Evolutionary conservation across 2,113 vertebrate species (phyloP), one percentile per base, ranked within the genome.

Genomic region (Python bivittatus): DNA sequence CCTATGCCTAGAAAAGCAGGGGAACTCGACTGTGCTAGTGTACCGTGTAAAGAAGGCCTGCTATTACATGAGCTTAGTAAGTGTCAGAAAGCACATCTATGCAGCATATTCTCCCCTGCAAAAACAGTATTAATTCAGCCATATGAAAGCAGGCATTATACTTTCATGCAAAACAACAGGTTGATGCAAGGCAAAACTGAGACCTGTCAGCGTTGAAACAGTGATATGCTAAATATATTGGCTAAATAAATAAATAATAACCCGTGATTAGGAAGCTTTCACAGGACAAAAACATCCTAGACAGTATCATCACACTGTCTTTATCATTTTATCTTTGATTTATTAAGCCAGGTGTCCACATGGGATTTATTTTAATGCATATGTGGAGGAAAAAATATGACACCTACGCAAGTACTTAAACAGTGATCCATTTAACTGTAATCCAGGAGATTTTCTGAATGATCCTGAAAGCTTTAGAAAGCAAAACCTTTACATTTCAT

Each of bases 281-380:
- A 27, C 7, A 57, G 15, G 38, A 85, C 93, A 61, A 33, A 88
- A 91, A 85, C 23, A 42, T 57, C 68, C 61, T 92, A 58, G 94
- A 90, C 83, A 92, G 57, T 38, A 27, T 86, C 17, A 2, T 42
- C 84, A 15, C 89, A 92, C 56, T 23, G 29, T 0, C 0, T 20
- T 91, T 94, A 60, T 93, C 38, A 60, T 84, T 94, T 68, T 95
- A 25, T 44, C 4, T 94, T 94, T 91, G 57, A 42, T 95, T 93
- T 93, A 48, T 87, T 15, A 72, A 93, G 93, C 90, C 58, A 79
- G 9, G 25, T 92, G 94, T 42, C 48, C 56, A 85, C 92, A 54
- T 0, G 11, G 88, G 88, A 92, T 95, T 94, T 89, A 83, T 88
- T 91, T 91, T 92, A 90, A 38, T 25, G 57, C 6, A 6, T 90